phyloP scores from a whole-genome alignment of 37 sponge, comb jelly and placozoan species.

The Mnemiopsis leidyi region DNA sequence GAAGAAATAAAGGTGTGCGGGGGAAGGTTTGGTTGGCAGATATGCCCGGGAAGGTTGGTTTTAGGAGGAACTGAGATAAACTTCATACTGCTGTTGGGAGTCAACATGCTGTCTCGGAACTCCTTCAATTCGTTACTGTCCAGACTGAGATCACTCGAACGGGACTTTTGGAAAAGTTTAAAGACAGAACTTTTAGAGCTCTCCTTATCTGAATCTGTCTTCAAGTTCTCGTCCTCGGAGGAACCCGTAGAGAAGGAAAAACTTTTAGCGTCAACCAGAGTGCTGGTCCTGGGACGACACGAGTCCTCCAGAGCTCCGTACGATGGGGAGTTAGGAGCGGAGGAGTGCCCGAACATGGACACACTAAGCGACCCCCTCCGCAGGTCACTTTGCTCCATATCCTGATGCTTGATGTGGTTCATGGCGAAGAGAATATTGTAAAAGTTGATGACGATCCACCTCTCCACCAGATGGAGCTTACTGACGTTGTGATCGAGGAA shows the following conservation, averaged over 20 bases:
- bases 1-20: slow-evolving; percentile 23
- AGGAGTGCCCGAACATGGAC: neutral
- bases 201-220: neutral
- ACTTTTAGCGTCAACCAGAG: slow-evolving; percentile 33
- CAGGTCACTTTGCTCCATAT: neutral
- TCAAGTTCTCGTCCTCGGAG: neutral
- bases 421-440: slow-evolving; percentile 63
- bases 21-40: neutral
- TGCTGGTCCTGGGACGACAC: slow-evolving; percentile 26
- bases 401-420: slow-evolving; percentile 38
- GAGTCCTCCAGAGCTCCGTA: slow-evolving; percentile 6
- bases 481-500: slow-evolving; percentile 26
- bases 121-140: slow-evolving; percentile 3
- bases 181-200: neutral
- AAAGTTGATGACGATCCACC: neutral
- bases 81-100: slow-evolving; percentile 19
- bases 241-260: slow-evolving; percentile 3
- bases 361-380: neutral
- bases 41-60: neutral
- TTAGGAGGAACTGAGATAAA: slow-evolving; percentile 18
- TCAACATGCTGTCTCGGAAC: slow-evolving; percentile 1
- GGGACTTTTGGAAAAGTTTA: neutral
- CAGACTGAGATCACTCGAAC: neutral
- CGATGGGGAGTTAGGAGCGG: neutral
- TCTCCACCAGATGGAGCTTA: neutral